These are phyloP conservation scores for Ennomos fuscantarius DNA, from an alignment of 2,888 invertebrate species.

Conservation along the genomic window DNA sequence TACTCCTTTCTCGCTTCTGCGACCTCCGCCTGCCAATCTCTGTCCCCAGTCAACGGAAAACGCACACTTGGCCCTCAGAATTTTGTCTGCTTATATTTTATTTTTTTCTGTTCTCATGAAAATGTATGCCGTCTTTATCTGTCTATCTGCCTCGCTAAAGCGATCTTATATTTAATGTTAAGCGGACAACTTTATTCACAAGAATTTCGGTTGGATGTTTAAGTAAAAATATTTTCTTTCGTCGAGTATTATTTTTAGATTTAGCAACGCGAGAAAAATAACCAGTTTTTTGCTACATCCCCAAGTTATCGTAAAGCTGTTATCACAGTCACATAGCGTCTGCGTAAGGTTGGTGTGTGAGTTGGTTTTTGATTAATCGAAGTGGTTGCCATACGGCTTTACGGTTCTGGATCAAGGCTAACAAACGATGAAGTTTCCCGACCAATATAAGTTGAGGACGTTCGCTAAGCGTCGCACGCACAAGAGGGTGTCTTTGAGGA, in stretches of 20 bases:
- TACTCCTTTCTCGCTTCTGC: slow-evolving; percentile 42
- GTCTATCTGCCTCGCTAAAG: slow-evolving; percentile 72
- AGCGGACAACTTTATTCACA: slow-evolving; percentile 69
- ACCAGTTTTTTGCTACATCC: slow-evolving; percentile 43
- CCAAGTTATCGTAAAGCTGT: slow-evolving; percentile 40
- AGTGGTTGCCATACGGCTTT: slow-evolving; percentile 24
- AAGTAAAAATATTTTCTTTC: slow-evolving; percentile 57
- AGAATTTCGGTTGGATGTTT: slow-evolving; percentile 59
- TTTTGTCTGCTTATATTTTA: slow-evolving; percentile 67
- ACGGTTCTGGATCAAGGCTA: slow-evolving; percentile 54
- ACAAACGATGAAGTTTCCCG: slow-evolving; percentile 71
- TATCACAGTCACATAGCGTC: slow-evolving; percentile 31
- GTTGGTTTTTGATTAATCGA: slow-evolving; percentile 33
- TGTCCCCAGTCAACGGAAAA: slow-evolving; percentile 62
- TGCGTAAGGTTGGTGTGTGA: slow-evolving; percentile 16
- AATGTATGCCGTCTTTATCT: slow-evolving; percentile 76
- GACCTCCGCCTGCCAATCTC: slow-evolving; percentile 61
- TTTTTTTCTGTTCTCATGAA: slow-evolving; percentile 70
- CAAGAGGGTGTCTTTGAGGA: slow-evolving; percentile 78
- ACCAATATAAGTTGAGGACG: slow-evolving; percentile 80
- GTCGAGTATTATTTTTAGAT: slow-evolving; percentile 61
- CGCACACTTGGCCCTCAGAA: slow-evolving; percentile 66
- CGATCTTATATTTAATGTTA: slow-evolving; percentile 77
- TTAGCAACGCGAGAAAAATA: slow-evolving; percentile 54
- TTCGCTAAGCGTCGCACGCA: slow-evolving; percentile 79